Conservation (phyloP, 2,797 vertebrate genomes). For the Syncerus caffer region DNA sequence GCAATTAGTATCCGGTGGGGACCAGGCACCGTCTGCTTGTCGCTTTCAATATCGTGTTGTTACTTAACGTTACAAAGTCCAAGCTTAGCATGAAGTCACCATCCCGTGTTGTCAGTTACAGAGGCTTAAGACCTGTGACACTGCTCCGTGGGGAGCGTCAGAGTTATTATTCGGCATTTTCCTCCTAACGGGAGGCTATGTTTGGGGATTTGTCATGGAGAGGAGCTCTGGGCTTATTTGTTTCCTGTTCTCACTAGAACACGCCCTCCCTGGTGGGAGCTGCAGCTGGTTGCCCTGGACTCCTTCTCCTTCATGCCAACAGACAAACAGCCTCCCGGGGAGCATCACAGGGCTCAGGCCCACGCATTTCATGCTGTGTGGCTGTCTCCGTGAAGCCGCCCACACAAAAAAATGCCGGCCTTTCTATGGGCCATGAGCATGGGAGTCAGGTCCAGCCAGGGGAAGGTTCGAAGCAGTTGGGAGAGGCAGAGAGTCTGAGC, state of each 20-base stretch:
- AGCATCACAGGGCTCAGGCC: constrained; percentile 79
- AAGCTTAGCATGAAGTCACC: background rate
- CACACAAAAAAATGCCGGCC: constrained; percentile 78
- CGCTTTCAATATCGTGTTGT: background rate
- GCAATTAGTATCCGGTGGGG: constrained; percentile 29
- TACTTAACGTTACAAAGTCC: background rate
- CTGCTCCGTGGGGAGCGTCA: background rate
- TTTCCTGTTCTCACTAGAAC: constrained; percentile 45
- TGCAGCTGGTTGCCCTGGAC: constrained; percentile 72
- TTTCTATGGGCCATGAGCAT: constrained; percentile 13
- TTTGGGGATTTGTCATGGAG: constrained; percentile 63
- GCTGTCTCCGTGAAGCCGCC: constrained; percentile 71
- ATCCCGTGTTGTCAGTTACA: background rate
- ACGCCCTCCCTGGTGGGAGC: constrained; percentile 53
- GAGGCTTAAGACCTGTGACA: background rate
- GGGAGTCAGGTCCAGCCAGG: background rate
- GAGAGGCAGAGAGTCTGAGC: background rate
- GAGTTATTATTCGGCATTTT: background rate
- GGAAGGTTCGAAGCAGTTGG: background rate
- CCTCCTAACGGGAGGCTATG: constrained; percentile 40
- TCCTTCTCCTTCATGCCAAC: constrained; percentile 72
- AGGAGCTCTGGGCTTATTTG: constrained; percentile 66
- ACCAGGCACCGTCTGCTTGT: constrained; percentile 47
- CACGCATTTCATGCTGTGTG: constrained; percentile 62
- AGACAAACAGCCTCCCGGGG: background rate